These are phyloP conservation scores for Syngnathoides biaculeatus DNA, from an alignment of 2,113 vertebrate genomes.

Conservation along the genomic window DNA sequence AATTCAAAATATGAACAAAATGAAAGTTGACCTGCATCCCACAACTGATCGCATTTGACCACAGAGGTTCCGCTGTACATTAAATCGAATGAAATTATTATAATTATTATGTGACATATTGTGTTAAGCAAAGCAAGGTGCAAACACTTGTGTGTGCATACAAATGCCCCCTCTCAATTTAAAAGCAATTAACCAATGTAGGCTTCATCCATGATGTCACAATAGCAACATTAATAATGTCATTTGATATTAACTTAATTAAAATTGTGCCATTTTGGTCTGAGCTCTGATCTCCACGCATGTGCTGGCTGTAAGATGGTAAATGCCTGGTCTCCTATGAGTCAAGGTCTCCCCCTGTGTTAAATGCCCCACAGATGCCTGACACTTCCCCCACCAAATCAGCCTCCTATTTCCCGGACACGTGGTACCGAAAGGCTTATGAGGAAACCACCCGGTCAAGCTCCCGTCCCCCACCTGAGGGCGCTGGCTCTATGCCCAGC, in stretches of 20 bases:
- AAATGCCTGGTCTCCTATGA: not conserved
- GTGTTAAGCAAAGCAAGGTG: constrained; percentile 4
- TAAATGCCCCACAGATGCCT: constrained; percentile 72
- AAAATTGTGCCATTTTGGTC: not conserved
- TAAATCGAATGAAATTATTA: not conserved
- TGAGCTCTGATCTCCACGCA: not conserved
- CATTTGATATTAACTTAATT: not conserved
- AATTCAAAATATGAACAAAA: not conserved
- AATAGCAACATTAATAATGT: not conserved
- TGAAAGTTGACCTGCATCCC: not conserved
- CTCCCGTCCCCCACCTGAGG: constrained; percentile 85
- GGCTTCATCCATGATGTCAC: not conserved
- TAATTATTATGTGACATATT: not conserved
- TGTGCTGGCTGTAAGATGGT: not conserved
- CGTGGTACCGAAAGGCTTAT: constrained; percentile 90
- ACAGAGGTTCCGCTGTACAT: not conserved
- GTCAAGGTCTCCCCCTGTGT: not conserved
- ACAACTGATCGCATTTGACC: not conserved
- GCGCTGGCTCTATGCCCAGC: constrained; percentile 88
- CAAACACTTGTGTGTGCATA: constrained; percentile 9
- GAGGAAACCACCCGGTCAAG: constrained; percentile 84
- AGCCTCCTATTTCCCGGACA: constrained; percentile 86
- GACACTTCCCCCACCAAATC: constrained; percentile 89
- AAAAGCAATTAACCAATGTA: not conserved
- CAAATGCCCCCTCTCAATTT: not conserved